Base-by-base conservation (phyloP, 2,113 vertebrate genomes). In the Psittacula cyanocephala region DNA sequence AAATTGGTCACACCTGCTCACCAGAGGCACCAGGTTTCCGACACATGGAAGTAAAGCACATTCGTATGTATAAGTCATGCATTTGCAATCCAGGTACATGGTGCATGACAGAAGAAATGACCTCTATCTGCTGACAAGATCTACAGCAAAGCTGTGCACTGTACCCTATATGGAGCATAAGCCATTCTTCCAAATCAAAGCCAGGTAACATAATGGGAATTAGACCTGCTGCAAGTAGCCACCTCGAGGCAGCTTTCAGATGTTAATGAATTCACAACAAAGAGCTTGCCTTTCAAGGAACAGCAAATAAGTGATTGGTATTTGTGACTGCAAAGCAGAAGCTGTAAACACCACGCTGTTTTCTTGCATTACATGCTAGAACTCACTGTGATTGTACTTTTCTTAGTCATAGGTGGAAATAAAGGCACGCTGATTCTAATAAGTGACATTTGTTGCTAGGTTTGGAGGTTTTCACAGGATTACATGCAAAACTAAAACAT, bases 401-500 rank as follows among this genome's bases (percentile, higher is more conserved):
- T 5, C 6, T 35, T 68, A n/a, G 50, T 84, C 52, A 25, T 25
- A 63, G 39, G 43, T 77, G 7, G 28, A 94, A 92, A 78, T 29
- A 90, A 59, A 81, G 29, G 46, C 28, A 68, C 27, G 59, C 10
- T 49, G 69, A 86, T 37, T 86, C 19, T 84, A 81, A 22, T 53
- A 77, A 80, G 49, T 37, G 35, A 52, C 19, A 55, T 49, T 75
- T 78, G 17, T 84, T 91, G 55, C 49, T 84, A 70, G 28, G 25
- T 25, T 70, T 71, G 46, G 60, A 91, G 20, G 8, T 70, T 94
- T 95, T 59, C 39, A 67, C 11, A 79, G 70, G 33, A 79, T 84
- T 87, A 59, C 50, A 64, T 43, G 72, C 47, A 94, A 94, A 96
- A 91, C 60, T 78, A 75, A 84, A 89, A 63, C 31, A 82, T 33